phyloP scores from a whole-genome alignment of 2,113 vertebrate genomes.

The Ranitomeya imitator region DNA sequence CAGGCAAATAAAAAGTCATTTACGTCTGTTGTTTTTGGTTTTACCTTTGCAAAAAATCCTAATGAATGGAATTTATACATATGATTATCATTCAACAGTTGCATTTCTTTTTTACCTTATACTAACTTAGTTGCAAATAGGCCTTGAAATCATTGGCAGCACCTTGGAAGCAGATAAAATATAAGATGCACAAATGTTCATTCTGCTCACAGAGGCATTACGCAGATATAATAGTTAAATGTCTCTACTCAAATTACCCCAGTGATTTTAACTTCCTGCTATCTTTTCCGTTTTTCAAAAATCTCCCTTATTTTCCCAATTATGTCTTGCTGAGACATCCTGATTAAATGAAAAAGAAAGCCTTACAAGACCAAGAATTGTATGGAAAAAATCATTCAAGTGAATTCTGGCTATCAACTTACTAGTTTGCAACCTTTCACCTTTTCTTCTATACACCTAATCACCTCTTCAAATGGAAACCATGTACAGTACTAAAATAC shows the following conservation, averaged over 20 bases:
- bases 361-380: constrained; percentile 28
- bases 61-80: background rate
- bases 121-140: background rate
- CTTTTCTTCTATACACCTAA: constrained; percentile 9
- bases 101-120: background rate
- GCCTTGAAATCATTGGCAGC: background rate
- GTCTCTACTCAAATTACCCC: constrained; percentile 8
- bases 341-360: constrained; percentile 27
- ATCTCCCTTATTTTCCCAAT: constrained; percentile 23
- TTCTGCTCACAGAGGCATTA: constrained; percentile 23
- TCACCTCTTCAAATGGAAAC: constrained; percentile 12
- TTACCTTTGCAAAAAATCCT: background rate
- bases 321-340: constrained; percentile 27
- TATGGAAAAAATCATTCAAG: constrained; percentile 17
- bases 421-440: constrained; percentile 17
- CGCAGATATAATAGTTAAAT: constrained; percentile 20
- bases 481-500: constrained; percentile 16
- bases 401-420: constrained; percentile 20
- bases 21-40: background rate
- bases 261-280: constrained; percentile 22
- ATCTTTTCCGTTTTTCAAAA: constrained; percentile 22
- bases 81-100: background rate
- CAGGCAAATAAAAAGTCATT: background rate
- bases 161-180: background rate
- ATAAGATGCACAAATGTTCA: constrained; percentile 10